Base-by-base conservation (phyloP, 2,113 vertebrate species). In the Fukomys damarensis region DNA sequence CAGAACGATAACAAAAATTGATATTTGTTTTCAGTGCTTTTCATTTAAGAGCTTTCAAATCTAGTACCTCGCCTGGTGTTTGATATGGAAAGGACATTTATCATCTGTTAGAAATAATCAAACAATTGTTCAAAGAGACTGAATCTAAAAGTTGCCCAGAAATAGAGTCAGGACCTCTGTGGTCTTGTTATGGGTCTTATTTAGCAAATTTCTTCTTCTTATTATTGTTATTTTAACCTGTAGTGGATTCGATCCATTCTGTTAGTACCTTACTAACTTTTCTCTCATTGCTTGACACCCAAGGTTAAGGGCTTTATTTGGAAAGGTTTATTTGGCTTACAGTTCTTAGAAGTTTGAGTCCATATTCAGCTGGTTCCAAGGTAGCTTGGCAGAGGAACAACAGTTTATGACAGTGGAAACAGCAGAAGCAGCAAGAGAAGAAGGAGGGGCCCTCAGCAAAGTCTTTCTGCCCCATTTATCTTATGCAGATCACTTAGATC, bases 1-100 rank as follows among this genome's bases (percentile, higher is more conserved):
- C 7, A 81, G 46, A 80, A 19, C 49, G 52, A 82, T 17, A 82
- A 13, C 7, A 54, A 79, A 92, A 91, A 74, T 56, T 81, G 43
- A 0, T 77, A 43, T 16, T 92, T 91, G 24, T 46, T 85, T 95
- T 92, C 61, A 13, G 1, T 76, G 11, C 17, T 94, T 86, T 88
- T 43, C 76, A 77, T 74, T 91, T 97, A 89, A 20, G 32, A 95
- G 59, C 56, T 93, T 93, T 90, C 17, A 56, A 56, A 79, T 86
- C 46, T 85, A 20, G 9, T 26, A 3, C 79, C 86, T 94, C 24
- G 35, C 52, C 79, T 93, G 46, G 28, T 72, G 52, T 89, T 94
- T 81, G 77, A 30, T 56, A 70, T 49, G 38, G 19, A 19, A 26
- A 82, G 65, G 20, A 9, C 5, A 17, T 81, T 19, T 49, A 0